Percentiles rank a stretch among this genome's conserved stretches.
Conservation (phyloP, 2,113 vertebrate species). For the Rafetus swinhoei region DNA sequence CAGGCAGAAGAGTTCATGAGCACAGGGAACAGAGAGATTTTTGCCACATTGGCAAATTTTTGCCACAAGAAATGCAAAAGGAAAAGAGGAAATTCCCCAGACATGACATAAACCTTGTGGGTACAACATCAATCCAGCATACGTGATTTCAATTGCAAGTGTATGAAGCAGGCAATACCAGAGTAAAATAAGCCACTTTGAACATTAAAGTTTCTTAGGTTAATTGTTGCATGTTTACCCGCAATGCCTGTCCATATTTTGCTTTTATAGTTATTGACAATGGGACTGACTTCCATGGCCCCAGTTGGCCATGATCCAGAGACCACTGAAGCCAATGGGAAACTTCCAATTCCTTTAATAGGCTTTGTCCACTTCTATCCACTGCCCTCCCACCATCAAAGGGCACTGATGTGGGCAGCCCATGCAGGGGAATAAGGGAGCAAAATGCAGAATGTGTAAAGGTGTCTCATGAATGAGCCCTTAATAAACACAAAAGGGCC, state of each 20-base stretch:
- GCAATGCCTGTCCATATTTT: background rate
- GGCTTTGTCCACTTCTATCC: background rate
- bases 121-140: background rate
- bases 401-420: background rate
- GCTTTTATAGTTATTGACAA: background rate
- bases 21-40: rapidly evolving
- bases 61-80: background rate
- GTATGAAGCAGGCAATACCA: background rate
- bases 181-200: background rate
- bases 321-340: background rate
- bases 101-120: rapidly evolving
- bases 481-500: background rate
- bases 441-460: background rate
- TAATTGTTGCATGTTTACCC: background rate
- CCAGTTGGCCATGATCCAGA: background rate
- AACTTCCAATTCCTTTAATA: background rate
- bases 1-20: background rate
- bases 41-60: background rate
- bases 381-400: background rate
- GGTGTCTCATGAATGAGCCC: background rate
- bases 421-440: background rate
- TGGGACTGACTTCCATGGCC: background rate
- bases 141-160: background rate
- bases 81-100: background rate
- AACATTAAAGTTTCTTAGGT: background rate